Conservation (phyloP, 2,797 vertebrate genomes). For the Megaceryle alcyon region DNA sequence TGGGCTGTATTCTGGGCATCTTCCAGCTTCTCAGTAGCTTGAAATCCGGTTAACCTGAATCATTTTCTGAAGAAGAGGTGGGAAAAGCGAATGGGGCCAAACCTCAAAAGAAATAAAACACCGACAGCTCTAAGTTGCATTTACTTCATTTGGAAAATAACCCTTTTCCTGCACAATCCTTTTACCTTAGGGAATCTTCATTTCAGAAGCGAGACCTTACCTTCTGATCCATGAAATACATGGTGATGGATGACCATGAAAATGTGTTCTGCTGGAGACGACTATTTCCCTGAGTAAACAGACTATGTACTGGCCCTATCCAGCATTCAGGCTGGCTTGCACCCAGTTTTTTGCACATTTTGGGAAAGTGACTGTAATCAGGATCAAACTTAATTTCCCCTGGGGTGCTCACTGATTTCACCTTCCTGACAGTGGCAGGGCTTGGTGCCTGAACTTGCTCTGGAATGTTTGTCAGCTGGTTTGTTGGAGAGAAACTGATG, state of each 20-base stretch:
- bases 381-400: slow-evolving; percentile 45
- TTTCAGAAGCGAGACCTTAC: background rate
- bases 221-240: background rate
- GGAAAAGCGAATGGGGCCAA: background rate
- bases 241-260: background rate
- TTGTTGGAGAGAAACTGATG: background rate
- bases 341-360: slow-evolving; percentile 10
- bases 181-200: background rate
- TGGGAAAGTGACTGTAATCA: background rate
- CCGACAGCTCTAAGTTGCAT: background rate
- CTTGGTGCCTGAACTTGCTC: slow-evolving; percentile 11
- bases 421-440: background rate
- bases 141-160: background rate
- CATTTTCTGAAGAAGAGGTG: background rate
- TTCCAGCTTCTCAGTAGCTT: background rate
- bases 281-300: background rate
- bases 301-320: background rate
- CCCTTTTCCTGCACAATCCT: background rate
- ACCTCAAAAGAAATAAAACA: background rate
- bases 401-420: slow-evolving; percentile 46
- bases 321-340: background rate
- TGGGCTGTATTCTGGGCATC: accelerated
- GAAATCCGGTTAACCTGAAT: background rate
- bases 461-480: slow-evolving; percentile 49
- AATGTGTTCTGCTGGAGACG: background rate